phyloP scores from a whole-genome alignment of 2,888 invertebrate species.

The Sarcophaga carnaria region DNA sequence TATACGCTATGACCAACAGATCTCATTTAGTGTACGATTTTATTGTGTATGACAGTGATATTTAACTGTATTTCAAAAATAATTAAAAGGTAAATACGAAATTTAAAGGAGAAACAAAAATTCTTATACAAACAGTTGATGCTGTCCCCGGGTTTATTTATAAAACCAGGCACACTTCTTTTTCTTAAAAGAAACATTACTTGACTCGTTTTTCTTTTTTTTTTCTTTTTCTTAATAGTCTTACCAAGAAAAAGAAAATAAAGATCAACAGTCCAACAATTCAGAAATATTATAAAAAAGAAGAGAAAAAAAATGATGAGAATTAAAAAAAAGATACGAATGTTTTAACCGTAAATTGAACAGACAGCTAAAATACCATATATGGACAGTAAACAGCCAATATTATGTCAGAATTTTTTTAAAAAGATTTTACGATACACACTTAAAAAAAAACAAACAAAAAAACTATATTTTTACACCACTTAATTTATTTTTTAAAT shows the following conservation, averaged over 20 bases:
- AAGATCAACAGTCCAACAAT: conserved; percentile 9
- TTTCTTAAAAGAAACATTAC: conserved; percentile 3
- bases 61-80: conserved; percentile 39
- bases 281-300: conserved; percentile 19
- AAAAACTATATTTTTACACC: background rate
- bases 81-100: conserved; percentile 39
- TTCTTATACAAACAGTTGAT: background rate
- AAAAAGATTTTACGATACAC: conserved; percentile 11
- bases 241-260: conserved; percentile 3
- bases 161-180: conserved; percentile 40
- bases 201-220: no score
- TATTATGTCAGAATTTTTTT: conserved; percentile 68
- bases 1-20: background rate
- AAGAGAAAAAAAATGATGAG: conserved; percentile 14
- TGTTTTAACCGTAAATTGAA: conserved; percentile 56
- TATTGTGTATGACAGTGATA: background rate
- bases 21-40: background rate
- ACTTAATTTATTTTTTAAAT: background rate
- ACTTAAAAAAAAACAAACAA: conserved; percentile 34
- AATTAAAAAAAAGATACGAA: conserved; percentile 6
- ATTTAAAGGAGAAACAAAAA: background rate
- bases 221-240: conserved; percentile 4
- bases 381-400: conserved; percentile 62
- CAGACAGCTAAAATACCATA: conserved; percentile 61
- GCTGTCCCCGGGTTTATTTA: conserved; percentile 13